Evolutionary conservation across 2,113 vertebrate genomes (phyloP).

Genomic region (Seriola quinqueradiata): DNA sequence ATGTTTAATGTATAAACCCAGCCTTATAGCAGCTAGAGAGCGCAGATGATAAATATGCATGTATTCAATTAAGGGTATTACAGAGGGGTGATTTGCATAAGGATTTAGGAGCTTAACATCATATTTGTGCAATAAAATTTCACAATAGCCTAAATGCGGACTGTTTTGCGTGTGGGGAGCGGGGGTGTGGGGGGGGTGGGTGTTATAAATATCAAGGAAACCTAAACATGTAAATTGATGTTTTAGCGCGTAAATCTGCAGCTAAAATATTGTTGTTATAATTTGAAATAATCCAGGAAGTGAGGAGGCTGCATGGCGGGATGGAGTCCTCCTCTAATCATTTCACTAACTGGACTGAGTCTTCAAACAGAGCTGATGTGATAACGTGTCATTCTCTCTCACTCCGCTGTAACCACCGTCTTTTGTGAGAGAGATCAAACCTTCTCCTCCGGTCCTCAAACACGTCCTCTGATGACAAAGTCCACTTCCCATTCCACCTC

Average conservation of each 20-base stretch:
- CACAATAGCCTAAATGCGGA: conserved; percentile 78
- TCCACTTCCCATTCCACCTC: conserved; percentile 48
- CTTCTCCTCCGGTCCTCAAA: conserved; percentile 53
- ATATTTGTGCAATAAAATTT: conserved; percentile 85
- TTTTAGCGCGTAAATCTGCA: background rate
- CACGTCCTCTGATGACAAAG: conserved; percentile 70
- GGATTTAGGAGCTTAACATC: conserved; percentile 84
- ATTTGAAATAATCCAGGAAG: background rate
- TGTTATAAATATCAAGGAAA: conserved; percentile 11
- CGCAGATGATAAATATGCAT: conserved; percentile 88
- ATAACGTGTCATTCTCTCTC: conserved; percentile 47
- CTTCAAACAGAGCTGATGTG: conserved; percentile 49
- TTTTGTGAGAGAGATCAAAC: conserved; percentile 51
- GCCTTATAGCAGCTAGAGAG: conserved; percentile 80
- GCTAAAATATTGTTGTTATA: background rate
- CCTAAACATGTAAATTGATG: background rate
- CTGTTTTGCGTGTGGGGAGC: conserved; percentile 47
- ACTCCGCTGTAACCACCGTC: conserved; percentile 28
- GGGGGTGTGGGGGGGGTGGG: background rate
- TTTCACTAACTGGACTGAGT: conserved; percentile 10
- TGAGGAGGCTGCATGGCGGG: background rate
- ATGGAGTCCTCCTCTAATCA: conserved; percentile 12
- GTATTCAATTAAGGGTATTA: conserved; percentile 89
- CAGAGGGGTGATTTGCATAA: conserved; percentile 85
- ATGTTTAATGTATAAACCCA: conserved; percentile 89